Conservation (phyloP, 2,888 invertebrate genomes). For the Drosophila colorata region DNA sequence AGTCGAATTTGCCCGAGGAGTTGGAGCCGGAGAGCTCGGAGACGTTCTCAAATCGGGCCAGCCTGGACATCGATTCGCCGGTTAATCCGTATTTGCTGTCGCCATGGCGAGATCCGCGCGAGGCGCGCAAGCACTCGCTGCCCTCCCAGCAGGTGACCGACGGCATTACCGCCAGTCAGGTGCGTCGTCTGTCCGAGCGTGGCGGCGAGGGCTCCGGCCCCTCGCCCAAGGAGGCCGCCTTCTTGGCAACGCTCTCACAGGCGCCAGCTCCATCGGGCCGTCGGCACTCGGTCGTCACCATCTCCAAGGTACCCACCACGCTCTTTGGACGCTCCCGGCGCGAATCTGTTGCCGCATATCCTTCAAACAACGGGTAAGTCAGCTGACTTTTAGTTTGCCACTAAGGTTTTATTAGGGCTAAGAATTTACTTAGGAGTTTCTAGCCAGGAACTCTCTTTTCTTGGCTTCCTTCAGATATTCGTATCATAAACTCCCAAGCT, state of each 20-base stretch:
- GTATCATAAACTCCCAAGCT: too few relatives aligned
- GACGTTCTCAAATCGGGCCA: constrained; percentile 87
- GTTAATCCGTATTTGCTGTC: constrained; percentile 93
- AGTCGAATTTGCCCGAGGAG: constrained; percentile 89
- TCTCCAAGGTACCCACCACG: constrained; percentile 92
- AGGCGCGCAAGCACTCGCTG: constrained; percentile 92
- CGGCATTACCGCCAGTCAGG: constrained; percentile 95
- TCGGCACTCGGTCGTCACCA: constrained; percentile 94
- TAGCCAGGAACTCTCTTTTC: too few relatives aligned
- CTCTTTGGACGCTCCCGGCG: constrained; percentile 92
- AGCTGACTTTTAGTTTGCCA: too few relatives aligned
- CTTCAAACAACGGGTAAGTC: constrained; percentile 86
- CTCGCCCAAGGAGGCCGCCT: constrained; percentile 92
- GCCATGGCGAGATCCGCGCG: constrained; percentile 91
- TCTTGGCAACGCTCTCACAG: constrained; percentile 92
- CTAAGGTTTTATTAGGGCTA: too few relatives aligned
- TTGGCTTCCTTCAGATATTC: too few relatives aligned
- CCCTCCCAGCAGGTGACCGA: constrained; percentile 94
- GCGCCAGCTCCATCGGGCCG: constrained; percentile 91
- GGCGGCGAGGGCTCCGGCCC: constrained; percentile 91
- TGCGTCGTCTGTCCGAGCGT: constrained; percentile 92
- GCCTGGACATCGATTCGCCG: constrained; percentile 91
- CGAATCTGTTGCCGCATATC: constrained; percentile 93
- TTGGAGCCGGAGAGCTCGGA: constrained; percentile 86
- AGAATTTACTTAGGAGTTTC: too few relatives aligned